Evolutionary conservation across 2,113 vertebrate species (phyloP), one percentile per base, ranked within the genome.

Genomic region (Pygoscelis adeliae): DNA sequence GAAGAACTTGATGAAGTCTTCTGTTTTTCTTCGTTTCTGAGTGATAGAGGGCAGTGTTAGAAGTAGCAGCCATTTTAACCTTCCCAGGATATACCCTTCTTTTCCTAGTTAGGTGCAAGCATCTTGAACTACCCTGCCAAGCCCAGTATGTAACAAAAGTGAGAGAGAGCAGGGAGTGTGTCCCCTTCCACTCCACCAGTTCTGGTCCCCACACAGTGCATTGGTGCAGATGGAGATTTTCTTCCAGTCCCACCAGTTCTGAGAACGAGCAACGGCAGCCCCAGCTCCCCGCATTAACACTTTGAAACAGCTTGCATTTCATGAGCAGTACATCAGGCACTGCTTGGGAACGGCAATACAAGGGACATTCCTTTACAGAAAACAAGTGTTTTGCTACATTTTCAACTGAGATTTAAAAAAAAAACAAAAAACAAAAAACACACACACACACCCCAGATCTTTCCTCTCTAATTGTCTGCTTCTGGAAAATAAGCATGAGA

Each of bases 401-500:
- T 62, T 97, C 79, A 96, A 98, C 83, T 76, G 83, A 95, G 67
- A 87, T 44, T 40, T 19, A 6, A 19, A 91, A n/a, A 52, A 77
- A 30, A 13, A 27, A 55, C 34, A 25, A 49, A 84, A 96, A 25
- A 10, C 40, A 25, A 53, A 87, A 96, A 19, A 29, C 14, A 93
- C 42, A 42, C 42, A 42, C 27, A 42, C n/a, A n/a, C n/a, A n/a
- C n/a, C n/a, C n/a, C n/a, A 83, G 44, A 67, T 95, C 69, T 94
- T 94, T 90, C 88, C 66, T 94, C 63, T 93, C 87, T 76, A 89
- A 69, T 91, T 90, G 17, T 83, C 93, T 84, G 38, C 80, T 91
- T 87, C 74, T 84, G 78, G 87, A 96, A 96, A 98, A 63, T 71
- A 73, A 80, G 61, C 53, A 91, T 50, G 56, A 94, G 84, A 86